Evolutionary conservation across 1,140 invertebrate species (phyloP).

Genomic region (Periplaneta americana): DNA sequence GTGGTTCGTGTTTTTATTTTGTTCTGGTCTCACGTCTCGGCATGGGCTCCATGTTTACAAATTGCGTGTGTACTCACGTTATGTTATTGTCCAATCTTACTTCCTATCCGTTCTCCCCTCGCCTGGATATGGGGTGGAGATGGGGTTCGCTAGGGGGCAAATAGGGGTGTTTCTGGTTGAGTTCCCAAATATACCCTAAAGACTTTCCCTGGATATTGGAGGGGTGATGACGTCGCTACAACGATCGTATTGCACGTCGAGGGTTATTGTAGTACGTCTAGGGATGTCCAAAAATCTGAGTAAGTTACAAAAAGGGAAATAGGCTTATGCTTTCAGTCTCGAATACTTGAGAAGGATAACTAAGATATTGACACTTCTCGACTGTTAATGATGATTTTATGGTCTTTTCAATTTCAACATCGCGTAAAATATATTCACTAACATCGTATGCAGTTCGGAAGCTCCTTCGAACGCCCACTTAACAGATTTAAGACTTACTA

Average conservation of each 20-base stretch:
- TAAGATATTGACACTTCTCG: too few relatives aligned
- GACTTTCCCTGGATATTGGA: neutral
- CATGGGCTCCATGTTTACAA: neutral
- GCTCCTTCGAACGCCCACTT: too few relatives aligned
- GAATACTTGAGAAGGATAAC: too few relatives aligned
- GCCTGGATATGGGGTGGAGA: neutral
- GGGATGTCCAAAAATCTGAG: neutral
- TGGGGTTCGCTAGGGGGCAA: too few relatives aligned
- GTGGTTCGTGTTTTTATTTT: neutral
- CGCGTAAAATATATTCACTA: too few relatives aligned
- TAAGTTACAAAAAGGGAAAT: too few relatives aligned
- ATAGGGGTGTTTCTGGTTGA: too few relatives aligned
- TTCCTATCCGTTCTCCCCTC: neutral
- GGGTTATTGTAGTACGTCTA: neutral
- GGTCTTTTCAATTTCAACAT: too few relatives aligned
- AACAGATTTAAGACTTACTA: too few relatives aligned
- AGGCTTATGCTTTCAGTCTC: too few relatives aligned
- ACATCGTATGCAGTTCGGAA: too few relatives aligned
- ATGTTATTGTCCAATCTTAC: neutral
- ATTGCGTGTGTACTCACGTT: neutral
- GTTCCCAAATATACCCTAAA: neutral
- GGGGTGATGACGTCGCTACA: neutral
- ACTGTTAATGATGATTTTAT: too few relatives aligned
- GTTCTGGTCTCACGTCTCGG: neutral
- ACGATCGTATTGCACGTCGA: neutral